phyloP scores from a whole-genome alignment of 2,113 vertebrate genomes.

The Pontoporia blainvillei region DNA sequence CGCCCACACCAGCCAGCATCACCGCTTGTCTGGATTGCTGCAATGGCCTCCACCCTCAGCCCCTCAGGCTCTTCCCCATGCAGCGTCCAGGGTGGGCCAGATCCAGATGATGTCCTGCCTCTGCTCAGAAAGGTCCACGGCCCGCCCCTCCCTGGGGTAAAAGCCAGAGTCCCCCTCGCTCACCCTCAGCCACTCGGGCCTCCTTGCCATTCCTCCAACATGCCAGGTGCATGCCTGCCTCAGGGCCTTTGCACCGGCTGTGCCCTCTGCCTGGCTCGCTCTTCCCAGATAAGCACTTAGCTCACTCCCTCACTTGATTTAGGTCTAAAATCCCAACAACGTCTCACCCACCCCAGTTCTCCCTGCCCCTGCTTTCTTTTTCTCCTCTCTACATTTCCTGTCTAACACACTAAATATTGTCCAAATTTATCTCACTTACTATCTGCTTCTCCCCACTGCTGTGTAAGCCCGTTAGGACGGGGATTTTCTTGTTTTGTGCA shows the following conservation, averaged over 20 bases:
- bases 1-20: background rate
- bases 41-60: background rate
- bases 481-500: background rate
- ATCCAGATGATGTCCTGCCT: background rate
- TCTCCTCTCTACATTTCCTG: background rate
- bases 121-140: background rate
- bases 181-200: background rate
- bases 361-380: background rate
- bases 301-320: background rate
- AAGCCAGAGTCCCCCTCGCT: background rate
- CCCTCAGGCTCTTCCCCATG: background rate
- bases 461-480: background rate
- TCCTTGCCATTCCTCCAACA: background rate
- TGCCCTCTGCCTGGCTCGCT: accelerated
- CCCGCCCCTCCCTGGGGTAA: background rate
- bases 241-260: background rate
- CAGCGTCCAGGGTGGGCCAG: background rate
- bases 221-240: background rate
- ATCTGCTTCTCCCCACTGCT: background rate
- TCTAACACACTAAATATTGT: background rate
- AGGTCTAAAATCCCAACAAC: background rate
- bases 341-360: background rate
- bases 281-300: background rate
- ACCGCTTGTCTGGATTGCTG: accelerated
- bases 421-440: background rate